Evolutionary conservation across 2,797 vertebrate genomes (phyloP).

Genomic region (Megalops cyprinoides): DNA sequence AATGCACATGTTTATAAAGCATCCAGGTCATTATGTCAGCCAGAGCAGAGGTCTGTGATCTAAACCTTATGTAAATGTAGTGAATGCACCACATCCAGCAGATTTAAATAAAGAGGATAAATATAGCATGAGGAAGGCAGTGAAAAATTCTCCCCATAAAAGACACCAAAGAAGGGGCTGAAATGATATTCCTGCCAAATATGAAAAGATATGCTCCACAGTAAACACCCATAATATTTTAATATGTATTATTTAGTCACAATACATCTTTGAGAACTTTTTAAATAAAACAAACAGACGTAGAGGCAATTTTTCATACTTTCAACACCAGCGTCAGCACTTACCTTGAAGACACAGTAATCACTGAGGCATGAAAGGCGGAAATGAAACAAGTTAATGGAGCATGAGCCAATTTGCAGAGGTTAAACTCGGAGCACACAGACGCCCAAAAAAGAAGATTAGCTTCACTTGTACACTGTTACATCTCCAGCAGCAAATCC

Average conservation of each 20-base stretch:
- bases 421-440: constrained; percentile 20
- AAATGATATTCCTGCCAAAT: neutral
- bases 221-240: neutral
- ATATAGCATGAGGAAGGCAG: constrained; percentile 43
- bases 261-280: no score
- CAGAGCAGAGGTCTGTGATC: neutral
- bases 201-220: neutral
- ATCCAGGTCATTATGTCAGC: neutral
- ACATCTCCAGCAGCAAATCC: constrained; percentile 36
- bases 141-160: neutral
- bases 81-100: constrained; percentile 22
- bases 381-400: constrained; percentile 54
- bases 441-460: constrained; percentile 39
- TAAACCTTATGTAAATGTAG: neutral
- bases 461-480: constrained; percentile 43
- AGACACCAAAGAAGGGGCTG: neutral
- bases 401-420: constrained; percentile 41
- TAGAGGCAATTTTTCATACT: neutral
- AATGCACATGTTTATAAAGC: constrained; percentile 10
- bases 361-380: constrained; percentile 79
- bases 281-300: neutral
- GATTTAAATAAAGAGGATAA: constrained; percentile 17
- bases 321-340: constrained; percentile 47
- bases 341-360: constrained; percentile 74
- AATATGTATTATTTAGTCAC: no score